Percentiles rank a stretch among this genome's conserved stretches.
Conservation (phyloP, 1,140 invertebrate genomes). For the Drosophila lini region DNA sequence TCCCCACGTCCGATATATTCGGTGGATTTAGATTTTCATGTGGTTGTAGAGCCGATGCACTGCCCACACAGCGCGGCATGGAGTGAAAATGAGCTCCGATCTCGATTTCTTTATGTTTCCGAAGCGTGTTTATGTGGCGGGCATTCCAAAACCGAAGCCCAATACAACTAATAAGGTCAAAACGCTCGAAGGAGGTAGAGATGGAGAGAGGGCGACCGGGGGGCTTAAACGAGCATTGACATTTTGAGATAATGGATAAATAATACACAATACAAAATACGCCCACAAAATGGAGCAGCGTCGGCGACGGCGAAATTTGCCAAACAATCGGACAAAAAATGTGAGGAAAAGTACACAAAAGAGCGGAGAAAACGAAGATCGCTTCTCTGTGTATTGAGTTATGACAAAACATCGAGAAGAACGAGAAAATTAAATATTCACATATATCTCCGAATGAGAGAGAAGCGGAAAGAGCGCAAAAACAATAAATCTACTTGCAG, state of each 20-base stretch:
- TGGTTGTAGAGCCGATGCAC: constrained; percentile 30
- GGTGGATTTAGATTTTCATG: constrained; percentile 23
- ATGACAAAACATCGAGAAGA: constrained; percentile 56
- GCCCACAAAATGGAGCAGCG: constrained; percentile 68
- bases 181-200: constrained; percentile 41
- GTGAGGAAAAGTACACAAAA: constrained; percentile 63
- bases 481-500: constrained; percentile 63
- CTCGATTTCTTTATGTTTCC: constrained; percentile 74
- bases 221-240: constrained; percentile 66
- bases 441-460: constrained; percentile 10
- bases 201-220: constrained; percentile 18
- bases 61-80: constrained; percentile 67
- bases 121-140: constrained; percentile 70
- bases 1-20: constrained; percentile 54
- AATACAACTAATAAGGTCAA: constrained; percentile 68
- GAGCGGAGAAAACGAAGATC: constrained; percentile 22
- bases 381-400: constrained; percentile 28
- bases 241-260: constrained; percentile 68
- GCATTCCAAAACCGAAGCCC: constrained; percentile 61
- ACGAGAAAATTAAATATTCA: constrained; percentile 28
- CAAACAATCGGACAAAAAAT: constrained; percentile 68
- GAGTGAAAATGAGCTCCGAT: constrained; percentile 81
- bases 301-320: constrained; percentile 67
- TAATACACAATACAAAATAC: constrained; percentile 50
- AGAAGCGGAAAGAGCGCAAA: constrained; percentile 14